A percentile compares a stretch with the other conserved stretches of the same genome.
Evolutionary conservation across 92 coral and sea anemone genomes (phyloP).

Genomic region (Paragorgia papillata): DNA sequence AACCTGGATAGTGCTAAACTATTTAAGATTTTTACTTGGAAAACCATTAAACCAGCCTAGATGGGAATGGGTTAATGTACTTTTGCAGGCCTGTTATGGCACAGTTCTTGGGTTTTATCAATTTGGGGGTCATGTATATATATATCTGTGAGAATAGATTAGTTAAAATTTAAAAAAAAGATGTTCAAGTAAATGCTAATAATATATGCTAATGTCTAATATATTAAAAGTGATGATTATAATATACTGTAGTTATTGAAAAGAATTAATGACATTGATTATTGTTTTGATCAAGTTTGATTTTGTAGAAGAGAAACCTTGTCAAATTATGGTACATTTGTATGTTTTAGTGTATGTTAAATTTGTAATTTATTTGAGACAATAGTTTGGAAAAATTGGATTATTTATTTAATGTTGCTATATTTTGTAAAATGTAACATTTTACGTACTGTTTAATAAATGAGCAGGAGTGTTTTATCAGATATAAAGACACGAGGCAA

Average conservation of each 20-base stretch:
- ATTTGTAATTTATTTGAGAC: not conserved
- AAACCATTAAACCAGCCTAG: too few relatives aligned
- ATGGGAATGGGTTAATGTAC: too few relatives aligned
- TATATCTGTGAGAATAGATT: not conserved
- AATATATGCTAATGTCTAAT: slow-evolving; percentile 24
- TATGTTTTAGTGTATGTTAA: not conserved
- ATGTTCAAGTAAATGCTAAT: not conserved
- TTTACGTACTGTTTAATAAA: too few relatives aligned
- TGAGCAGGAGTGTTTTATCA: too few relatives aligned
- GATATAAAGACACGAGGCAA: too few relatives aligned
- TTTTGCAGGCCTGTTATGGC: too few relatives aligned
- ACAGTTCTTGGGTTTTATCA: too few relatives aligned
- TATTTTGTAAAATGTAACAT: too few relatives aligned
- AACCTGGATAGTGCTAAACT: too few relatives aligned
- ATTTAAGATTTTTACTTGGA: too few relatives aligned
- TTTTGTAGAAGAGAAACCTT: not conserved
- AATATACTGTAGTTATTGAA: not conserved
- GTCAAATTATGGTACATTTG: not conserved
- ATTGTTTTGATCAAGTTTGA: not conserved
- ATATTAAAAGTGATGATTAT: slow-evolving; percentile 9
- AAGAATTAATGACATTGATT: not conserved
- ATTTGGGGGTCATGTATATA: too few relatives aligned
- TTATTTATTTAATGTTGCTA: not conserved
- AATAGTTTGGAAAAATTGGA: not conserved
- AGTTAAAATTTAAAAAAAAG: slow-evolving; percentile 17